These are phyloP conservation scores for Girardia tigrina DNA, from an alignment of 2,888 invertebrate species.

Conservation along the genomic window DNA sequence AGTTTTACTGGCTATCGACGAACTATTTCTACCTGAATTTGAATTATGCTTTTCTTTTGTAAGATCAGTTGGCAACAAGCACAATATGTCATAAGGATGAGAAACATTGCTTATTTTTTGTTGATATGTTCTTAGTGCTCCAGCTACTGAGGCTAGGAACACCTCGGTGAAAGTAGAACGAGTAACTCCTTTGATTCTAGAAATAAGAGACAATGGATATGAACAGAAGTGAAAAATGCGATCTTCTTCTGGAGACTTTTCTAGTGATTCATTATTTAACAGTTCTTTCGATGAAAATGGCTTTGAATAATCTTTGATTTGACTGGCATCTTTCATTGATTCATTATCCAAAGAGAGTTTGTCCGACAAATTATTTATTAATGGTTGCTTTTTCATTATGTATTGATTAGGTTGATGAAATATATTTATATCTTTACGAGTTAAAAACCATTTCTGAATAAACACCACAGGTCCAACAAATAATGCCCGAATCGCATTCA, in stretches of 20 bases:
- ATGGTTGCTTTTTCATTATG: not conserved
- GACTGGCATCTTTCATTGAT: not conserved
- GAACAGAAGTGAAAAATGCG: constrained; percentile 29
- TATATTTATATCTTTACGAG: constrained; percentile 51
- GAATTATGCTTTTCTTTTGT: constrained; percentile 24
- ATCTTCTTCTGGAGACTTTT: not conserved
- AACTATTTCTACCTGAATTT: not conserved
- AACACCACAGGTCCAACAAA: constrained; percentile 53
- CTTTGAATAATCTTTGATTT: not conserved
- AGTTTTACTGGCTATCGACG: constrained; percentile 8
- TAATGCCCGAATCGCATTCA: constrained; percentile 51
- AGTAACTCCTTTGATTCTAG: constrained; percentile 54
- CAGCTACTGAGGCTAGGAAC: constrained; percentile 53
- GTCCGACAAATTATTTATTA: not conserved
- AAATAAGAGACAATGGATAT: constrained; percentile 26
- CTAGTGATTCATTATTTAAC: not conserved
- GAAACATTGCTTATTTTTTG: constrained; percentile 51
- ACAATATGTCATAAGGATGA: constrained; percentile 53
- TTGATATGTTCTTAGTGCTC: constrained; percentile 52
- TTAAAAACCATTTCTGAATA: constrained; percentile 51
- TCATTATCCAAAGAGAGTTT: not conserved
- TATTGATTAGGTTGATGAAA: constrained; percentile 40
- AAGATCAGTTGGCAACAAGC: constrained; percentile 44
- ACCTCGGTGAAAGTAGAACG: constrained; percentile 54
- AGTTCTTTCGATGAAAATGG: not conserved